phyloP scores from a whole-genome alignment of 2,888 invertebrate species.

The Adelphocoris suturalis region DNA sequence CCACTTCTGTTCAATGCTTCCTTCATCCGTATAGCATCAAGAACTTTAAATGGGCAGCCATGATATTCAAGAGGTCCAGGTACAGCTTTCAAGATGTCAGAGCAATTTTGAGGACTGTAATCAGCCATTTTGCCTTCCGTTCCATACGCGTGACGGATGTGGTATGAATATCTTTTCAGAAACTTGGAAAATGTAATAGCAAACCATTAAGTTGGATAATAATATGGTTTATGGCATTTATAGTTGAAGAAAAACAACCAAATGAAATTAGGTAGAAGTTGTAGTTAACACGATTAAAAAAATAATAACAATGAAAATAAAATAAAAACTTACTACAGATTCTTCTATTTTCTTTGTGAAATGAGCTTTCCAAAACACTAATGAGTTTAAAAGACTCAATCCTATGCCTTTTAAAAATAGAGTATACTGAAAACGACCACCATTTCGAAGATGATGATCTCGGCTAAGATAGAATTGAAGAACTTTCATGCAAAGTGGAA shows the following conservation, averaged over 20 bases:
- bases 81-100: constrained; percentile 66
- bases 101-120: constrained; percentile 72
- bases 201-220: too few relatives aligned
- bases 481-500: constrained; percentile 73
- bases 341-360: constrained; percentile 72
- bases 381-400: constrained; percentile 64
- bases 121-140: constrained; percentile 72
- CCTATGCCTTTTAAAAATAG: constrained; percentile 73
- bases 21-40: constrained; percentile 58
- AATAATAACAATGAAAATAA: too few relatives aligned
- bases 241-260: too few relatives aligned
- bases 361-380: constrained; percentile 72
- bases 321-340: background rate
- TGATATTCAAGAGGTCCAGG: constrained; percentile 71
- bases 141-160: constrained; percentile 72
- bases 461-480: constrained; percentile 68
- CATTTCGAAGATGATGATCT: constrained; percentile 71
- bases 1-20: constrained; percentile 38
- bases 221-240: too few relatives aligned
- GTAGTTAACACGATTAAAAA: too few relatives aligned
- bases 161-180: constrained; percentile 69
- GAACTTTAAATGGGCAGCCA: constrained; percentile 73
- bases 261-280: too few relatives aligned
- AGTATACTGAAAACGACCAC: constrained; percentile 73
- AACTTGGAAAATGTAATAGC: constrained; percentile 61